phyloP scores from a whole-genome alignment of 2,113 vertebrate genomes.

The Notiomystis cincta region DNA sequence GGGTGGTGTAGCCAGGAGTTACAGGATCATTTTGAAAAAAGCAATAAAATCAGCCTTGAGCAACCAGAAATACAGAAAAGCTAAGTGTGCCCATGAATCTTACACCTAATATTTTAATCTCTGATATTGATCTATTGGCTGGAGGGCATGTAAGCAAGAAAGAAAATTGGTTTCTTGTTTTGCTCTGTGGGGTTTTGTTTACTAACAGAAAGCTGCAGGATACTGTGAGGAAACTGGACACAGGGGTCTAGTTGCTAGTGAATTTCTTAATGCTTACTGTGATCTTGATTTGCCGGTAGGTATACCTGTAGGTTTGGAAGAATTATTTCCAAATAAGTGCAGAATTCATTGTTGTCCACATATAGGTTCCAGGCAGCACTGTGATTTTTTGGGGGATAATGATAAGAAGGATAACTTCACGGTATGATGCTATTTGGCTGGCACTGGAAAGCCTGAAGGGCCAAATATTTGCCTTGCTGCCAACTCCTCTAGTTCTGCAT shows the following conservation, averaged over 20 bases:
- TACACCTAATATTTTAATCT: neutral
- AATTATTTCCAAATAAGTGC: neutral
- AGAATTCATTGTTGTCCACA: neutral
- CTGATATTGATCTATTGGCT: neutral
- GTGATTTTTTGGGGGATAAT: neutral
- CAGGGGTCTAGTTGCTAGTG: neutral
- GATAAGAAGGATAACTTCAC: neutral
- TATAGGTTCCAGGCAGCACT: neutral
- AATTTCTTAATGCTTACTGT: neutral
- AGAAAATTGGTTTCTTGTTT: neutral
- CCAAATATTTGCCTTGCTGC: slow-evolving; percentile 23
- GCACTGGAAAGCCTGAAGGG: neutral
- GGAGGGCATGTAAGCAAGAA: neutral
- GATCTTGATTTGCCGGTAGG: neutral
- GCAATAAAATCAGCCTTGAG: neutral
- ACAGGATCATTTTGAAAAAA: neutral
- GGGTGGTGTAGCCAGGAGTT: neutral
- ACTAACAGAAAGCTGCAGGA: neutral
- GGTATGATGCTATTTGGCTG: neutral
- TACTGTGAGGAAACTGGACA: neutral
- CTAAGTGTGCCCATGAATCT: neutral
- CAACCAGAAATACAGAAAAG: neutral
- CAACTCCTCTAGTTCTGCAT: slow-evolving; percentile 8
- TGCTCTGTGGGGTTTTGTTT: neutral
- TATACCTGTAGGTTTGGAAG: neutral